Percentiles rank a stretch among this genome's conserved stretches.
Evolutionary conservation across 1,140 invertebrate species (phyloP).

Genomic region (Metopolophium dirhodum): DNA sequence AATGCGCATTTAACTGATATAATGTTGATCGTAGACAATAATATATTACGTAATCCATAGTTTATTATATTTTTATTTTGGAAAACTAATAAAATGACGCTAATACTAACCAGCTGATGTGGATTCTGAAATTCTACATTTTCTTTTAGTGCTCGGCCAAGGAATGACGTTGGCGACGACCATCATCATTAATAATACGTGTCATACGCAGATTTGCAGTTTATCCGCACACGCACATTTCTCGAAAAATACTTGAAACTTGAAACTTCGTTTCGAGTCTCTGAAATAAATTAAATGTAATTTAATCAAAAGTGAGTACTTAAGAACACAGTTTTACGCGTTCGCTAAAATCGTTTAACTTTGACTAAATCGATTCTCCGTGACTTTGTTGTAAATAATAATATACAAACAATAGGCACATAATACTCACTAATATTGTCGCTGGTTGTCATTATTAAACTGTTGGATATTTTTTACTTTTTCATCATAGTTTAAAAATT

Average conservation of each 20-base stretch:
- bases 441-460: background rate
- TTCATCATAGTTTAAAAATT: background rate
- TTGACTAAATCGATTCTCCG: background rate
- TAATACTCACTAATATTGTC: background rate
- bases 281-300: background rate
- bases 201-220: constrained; percentile 18
- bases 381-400: background rate
- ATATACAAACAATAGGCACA: background rate
- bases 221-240: background rate
- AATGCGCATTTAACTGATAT: too few relatives aligned
- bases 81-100: background rate
- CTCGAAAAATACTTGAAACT: background rate
- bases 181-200: constrained; percentile 14
- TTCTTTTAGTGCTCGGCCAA: background rate
- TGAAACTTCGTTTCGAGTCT: background rate
- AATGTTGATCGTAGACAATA: too few relatives aligned
- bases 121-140: background rate
- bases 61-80: background rate
- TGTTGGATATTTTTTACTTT: background rate
- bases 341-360: background rate
- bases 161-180: background rate
- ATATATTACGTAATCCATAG: too few relatives aligned
- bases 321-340: background rate
- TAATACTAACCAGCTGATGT: background rate
- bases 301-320: constrained; percentile 30